phyloP scores from a whole-genome alignment of 1,140 invertebrate species.

The Hypothenemus hampei region DNA sequence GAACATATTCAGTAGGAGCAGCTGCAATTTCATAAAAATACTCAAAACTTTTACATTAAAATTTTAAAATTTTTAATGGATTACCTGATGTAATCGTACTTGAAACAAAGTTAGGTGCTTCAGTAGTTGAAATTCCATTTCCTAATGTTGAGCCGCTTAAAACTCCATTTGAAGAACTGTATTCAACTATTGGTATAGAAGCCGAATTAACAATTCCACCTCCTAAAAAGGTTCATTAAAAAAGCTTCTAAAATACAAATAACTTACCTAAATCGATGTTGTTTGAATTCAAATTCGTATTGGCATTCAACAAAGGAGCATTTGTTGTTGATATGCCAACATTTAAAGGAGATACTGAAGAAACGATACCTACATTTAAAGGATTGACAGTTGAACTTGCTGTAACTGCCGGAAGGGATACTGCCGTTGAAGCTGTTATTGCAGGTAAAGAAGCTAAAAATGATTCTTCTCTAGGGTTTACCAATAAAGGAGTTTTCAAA shows the following conservation, averaged over 20 bases:
- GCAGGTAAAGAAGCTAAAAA: background rate
- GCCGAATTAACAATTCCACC: background rate
- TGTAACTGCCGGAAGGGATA: constrained; percentile 1
- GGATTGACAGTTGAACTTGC: constrained; percentile 5
- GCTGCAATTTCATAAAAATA: background rate
- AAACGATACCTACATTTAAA: background rate
- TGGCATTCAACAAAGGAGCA: background rate
- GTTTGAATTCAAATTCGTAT: constrained; percentile 9
- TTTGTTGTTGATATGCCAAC: background rate
- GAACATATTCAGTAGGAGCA: too few relatives aligned
- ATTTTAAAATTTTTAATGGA: too few relatives aligned
- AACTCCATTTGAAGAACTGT: constrained; percentile 9
- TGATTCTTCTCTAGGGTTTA: constrained; percentile 3
- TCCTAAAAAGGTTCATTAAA: background rate
- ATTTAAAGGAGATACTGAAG: background rate
- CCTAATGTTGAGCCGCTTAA: background rate
- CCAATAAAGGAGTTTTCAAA: too few relatives aligned
- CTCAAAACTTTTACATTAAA: too few relatives aligned
- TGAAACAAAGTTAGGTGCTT: background rate
- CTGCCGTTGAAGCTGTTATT: background rate
- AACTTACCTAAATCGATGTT: constrained; percentile 20
- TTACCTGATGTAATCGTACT: too few relatives aligned
- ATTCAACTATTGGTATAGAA: background rate
- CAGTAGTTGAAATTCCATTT: background rate
- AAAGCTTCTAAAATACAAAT: background rate